Percentiles rank a stretch among this genome's conserved stretches.
These are phyloP conservation scores for Coregonus suidteri DNA, from an alignment of 2,797 vertebrate species.

Conservation along the genomic window DNA sequence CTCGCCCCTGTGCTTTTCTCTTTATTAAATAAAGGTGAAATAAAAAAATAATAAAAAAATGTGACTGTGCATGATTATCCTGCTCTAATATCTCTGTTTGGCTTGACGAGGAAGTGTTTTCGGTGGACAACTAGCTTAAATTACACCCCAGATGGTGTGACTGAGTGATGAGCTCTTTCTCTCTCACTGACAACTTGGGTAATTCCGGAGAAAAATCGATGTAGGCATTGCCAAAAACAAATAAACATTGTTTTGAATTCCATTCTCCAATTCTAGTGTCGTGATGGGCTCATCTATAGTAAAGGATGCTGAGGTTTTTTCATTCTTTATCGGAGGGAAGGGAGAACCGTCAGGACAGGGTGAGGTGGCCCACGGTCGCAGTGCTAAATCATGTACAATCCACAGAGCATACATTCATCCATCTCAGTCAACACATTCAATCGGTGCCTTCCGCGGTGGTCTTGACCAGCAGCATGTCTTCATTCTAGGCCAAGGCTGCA, in stretches of 20 bases:
- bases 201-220: neutral
- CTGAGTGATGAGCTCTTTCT: too few species aligned
- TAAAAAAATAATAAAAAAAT: too few species aligned
- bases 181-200: neutral
- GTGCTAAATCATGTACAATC: neutral
- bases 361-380: too few species aligned
- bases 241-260: slow-evolving; percentile 25
- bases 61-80: neutral
- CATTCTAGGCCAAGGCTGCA: neutral
- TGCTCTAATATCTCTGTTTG: neutral
- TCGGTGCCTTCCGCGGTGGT: neutral
- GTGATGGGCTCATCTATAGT: slow-evolving; percentile 35
- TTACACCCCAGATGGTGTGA: neutral
- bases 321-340: too few species aligned
- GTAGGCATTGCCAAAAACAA: slow-evolving; percentile 8
- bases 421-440: slow-evolving; percentile 5
- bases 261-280: slow-evolving; percentile 26
- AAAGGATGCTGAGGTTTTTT: too few species aligned
- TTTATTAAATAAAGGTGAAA: neutral
- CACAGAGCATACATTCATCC: neutral
- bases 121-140: neutral
- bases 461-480: neutral
- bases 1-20: neutral
- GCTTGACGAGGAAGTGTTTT: neutral
- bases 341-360: too few species aligned